These are phyloP conservation scores for Arvicanthis niloticus DNA, from an alignment of 2,113 vertebrate species.

Conservation along the genomic window DNA sequence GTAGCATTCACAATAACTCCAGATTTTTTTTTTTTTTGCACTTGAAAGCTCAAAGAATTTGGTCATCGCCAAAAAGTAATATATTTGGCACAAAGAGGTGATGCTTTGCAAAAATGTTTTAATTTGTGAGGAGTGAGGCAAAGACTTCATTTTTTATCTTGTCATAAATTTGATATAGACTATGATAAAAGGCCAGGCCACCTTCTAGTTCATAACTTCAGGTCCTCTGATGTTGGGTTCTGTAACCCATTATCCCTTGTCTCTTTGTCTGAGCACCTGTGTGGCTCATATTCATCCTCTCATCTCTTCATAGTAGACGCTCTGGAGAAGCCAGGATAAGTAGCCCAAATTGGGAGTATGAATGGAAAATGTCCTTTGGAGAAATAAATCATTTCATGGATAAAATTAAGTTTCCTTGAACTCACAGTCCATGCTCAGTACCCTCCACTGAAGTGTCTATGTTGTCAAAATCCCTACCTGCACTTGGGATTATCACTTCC, in stretches of 20 bases:
- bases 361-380: not conserved
- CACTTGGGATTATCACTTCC: not conserved
- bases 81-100: not conserved
- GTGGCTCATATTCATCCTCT: not conserved
- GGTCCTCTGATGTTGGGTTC: not conserved
- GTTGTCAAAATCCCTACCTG: not conserved
- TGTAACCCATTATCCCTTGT: not conserved
- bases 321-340: not conserved
- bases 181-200: not conserved
- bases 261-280: not conserved
- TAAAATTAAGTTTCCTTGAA: not conserved
- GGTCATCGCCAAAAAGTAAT: not conserved
- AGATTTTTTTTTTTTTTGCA: not conserved
- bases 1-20: not conserved
- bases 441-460: not conserved
- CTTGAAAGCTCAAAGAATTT: not conserved
- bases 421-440: not conserved
- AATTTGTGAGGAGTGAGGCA: conserved; percentile 56
- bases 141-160: conserved; percentile 44
- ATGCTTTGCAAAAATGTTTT: conserved; percentile 38
- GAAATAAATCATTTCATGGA: not conserved
- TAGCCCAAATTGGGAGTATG: not conserved
- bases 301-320: not conserved
- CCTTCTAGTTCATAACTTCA: not conserved
- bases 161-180: conserved; percentile 3